A percentile compares a stretch with the other conserved stretches of the same genome.
Evolutionary conservation across 2,113 vertebrate genomes (phyloP).

Genomic region (Morone chrysops): DNA sequence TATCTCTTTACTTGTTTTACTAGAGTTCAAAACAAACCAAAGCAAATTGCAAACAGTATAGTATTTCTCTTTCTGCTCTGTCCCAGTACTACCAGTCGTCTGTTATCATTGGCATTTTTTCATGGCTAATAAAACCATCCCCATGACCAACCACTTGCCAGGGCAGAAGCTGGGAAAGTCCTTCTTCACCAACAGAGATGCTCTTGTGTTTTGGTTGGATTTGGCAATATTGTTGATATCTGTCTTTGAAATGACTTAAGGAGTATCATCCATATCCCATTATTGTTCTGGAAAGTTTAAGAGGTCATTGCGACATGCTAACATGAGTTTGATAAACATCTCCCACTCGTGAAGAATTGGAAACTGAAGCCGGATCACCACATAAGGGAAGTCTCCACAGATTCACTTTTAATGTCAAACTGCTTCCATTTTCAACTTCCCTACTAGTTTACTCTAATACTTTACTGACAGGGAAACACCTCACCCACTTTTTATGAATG

Average conservation of each 20-base stretch:
- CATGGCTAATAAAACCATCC: slow-evolving; percentile 1
- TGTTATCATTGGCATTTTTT: slow-evolving; percentile 24
- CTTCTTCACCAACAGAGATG: slow-evolving; percentile 43
- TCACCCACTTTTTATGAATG: not conserved
- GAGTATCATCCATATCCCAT: slow-evolving; percentile 1
- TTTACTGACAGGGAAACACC: not conserved
- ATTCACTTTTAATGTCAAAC: not conserved
- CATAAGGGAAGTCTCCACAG: not conserved
- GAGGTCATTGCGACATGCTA: not conserved
- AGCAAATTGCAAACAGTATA: not conserved
- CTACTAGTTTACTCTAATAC: not conserved
- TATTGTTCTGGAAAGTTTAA: not conserved
- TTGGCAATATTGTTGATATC: not conserved
- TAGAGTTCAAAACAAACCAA: not conserved
- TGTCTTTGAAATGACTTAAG: not conserved
- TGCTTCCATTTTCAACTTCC: no score
- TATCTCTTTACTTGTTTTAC: not conserved
- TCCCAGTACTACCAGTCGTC: slow-evolving; percentile 12
- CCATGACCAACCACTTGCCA: slow-evolving; percentile 35
- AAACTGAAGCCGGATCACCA: not conserved
- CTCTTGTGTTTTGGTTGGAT: slow-evolving; percentile 34
- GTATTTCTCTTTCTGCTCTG: slow-evolving; percentile 23
- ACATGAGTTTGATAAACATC: not conserved
- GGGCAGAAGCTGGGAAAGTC: slow-evolving; percentile 31
- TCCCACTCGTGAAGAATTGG: no score